Base-by-base conservation (phyloP, 2,888 invertebrate genomes). In the Geophilus truncorum region DNA sequence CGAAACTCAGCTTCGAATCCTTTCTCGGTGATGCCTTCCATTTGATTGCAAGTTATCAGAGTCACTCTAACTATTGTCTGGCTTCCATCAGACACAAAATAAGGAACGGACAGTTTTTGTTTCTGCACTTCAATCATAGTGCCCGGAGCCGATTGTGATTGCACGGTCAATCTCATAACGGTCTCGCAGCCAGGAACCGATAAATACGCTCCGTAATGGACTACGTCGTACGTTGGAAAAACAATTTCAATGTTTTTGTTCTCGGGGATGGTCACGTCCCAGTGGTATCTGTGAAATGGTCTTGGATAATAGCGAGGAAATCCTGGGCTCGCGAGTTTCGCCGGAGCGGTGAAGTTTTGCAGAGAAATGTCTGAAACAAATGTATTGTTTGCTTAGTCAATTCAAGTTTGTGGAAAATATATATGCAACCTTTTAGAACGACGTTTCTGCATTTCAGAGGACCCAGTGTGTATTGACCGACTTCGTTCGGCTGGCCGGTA, bases 181-280 rank as follows among this genome's bases (percentile, higher is more conserved):
- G 81, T 82, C 70, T 83, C 80, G 78, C 84, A 84, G 15, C 82
- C 84, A 1, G 83, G 82, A 1, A 84, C 84, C 0, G 84, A 81
- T 36, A 83, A 83, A 80, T 84, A 84, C 7, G 84, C 83, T 0
- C 84, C 84, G 25, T 81, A 83, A 75, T 84, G 83, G 5, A 84
- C 81, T 7, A 84, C 83, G 62, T 84, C 84, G 80, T 84, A 84
- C 9, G 84, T 83, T 3, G 84, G 84, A 80, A 84, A 84, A n/a
- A 84, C 83, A 57, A 84, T n/a, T 78, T 84, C 84, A 77, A 83
- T 82, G 1, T 83, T 82, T 45, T 83, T 82, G 18, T 82, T 82
- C 25, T 80, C 81, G 7, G 81, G 81, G 30, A 84, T 84, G 23
- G 79, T 80, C 12, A 84, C 81, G n/a, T 81, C 78, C 84, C 84